These are phyloP conservation scores for Netelia inedita DNA, from an alignment of 2,888 invertebrate species.

Conservation along the genomic window DNA sequence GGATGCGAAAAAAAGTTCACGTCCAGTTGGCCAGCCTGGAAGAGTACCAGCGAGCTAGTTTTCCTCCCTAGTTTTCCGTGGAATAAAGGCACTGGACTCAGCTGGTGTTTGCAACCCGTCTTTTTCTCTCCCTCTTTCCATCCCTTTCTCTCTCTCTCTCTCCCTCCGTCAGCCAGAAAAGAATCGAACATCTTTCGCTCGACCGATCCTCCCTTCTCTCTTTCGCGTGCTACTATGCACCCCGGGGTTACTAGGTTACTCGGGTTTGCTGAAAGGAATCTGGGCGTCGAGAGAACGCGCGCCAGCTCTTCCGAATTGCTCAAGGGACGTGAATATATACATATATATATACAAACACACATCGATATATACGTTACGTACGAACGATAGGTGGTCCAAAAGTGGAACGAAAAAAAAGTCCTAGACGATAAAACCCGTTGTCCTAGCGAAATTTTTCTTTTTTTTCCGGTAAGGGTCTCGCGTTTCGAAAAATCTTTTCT, in stretches of 20 bases:
- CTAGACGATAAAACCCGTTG: neutral
- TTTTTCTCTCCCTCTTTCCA: neutral
- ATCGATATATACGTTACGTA: too few relatives aligned
- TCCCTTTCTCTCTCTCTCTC: neutral
- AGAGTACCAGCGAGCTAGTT: neutral
- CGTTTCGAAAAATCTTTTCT: neutral
- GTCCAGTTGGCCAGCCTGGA: too few relatives aligned
- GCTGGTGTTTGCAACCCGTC: neutral
- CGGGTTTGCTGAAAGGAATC: conserved; percentile 46
- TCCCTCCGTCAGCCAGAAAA: neutral
- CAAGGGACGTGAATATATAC: conserved; percentile 22
- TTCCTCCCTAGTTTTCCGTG: neutral
- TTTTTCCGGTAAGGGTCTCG: neutral
- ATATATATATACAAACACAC: too few relatives aligned
- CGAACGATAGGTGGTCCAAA: too few relatives aligned
- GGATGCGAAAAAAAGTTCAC: too few relatives aligned
- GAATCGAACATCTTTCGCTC: conserved; percentile 50
- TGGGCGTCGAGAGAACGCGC: conserved; percentile 1
- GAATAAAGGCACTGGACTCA: conserved; percentile 9
- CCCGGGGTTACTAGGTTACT: conserved; percentile 48
- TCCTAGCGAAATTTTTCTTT: neutral
- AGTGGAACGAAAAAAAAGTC: neutral
- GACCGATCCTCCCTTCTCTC: conserved; percentile 30
- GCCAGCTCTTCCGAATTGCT: conserved; percentile 31
- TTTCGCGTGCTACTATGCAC: conserved; percentile 1